Conservation (phyloP, 2,797 vertebrate genomes). For the Platalea minor region DNA sequence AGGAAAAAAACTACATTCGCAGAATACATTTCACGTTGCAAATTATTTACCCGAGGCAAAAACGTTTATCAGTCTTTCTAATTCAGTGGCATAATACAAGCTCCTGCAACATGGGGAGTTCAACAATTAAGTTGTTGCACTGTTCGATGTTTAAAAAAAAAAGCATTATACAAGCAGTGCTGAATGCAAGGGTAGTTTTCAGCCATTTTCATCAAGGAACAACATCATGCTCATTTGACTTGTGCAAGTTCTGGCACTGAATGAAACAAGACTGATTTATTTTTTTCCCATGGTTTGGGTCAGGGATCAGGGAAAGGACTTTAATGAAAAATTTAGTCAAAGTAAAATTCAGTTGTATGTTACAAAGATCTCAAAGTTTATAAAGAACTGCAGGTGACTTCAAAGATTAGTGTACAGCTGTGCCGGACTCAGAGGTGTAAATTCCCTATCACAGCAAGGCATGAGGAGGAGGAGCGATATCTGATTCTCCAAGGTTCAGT, state of each 20-base stretch:
- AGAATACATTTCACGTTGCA: not conserved
- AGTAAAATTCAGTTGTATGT: not conserved
- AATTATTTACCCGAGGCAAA: slow-evolving; percentile 23
- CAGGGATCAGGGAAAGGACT: not conserved
- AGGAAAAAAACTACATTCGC: not conserved
- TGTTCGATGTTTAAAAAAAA: not conserved
- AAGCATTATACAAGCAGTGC: not conserved
- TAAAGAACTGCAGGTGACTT: not conserved
- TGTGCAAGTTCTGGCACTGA: not conserved
- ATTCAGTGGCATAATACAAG: not conserved
- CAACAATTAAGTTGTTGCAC: not conserved
- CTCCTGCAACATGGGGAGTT: not conserved
- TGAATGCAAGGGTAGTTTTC: not conserved
- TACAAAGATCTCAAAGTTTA: not conserved
- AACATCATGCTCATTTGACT: not conserved
- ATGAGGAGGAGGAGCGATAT: not conserved
- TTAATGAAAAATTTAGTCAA: not conserved
- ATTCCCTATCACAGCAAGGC: not conserved
- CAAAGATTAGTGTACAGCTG: not conserved
- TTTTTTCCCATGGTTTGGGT: not conserved
- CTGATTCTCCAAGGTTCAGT: slow-evolving; percentile 1
- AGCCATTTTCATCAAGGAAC: not conserved
- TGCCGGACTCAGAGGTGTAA: not conserved
- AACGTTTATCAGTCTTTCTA: not conserved
- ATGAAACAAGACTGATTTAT: not conserved